Evolutionary conservation across 2,888 invertebrate species (phyloP).

Genomic region (Taphrorychus bicolor): DNA sequence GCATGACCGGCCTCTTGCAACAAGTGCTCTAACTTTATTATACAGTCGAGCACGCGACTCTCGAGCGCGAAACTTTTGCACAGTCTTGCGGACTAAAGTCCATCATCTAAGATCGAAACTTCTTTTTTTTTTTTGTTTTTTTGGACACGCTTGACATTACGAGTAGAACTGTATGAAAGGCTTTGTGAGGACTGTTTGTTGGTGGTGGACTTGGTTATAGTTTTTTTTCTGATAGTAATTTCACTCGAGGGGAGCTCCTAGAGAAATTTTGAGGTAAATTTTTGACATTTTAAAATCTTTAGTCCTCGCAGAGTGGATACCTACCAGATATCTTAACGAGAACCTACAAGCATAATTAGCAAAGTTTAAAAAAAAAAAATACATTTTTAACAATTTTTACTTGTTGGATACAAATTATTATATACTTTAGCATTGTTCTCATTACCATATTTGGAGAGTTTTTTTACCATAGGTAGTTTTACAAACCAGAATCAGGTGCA

Average conservation of each 20-base stretch:
- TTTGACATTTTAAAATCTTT: too few species aligned
- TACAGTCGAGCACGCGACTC: conserved; percentile 3
- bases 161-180: not conserved
- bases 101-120: not conserved
- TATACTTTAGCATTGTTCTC: too few species aligned
- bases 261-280: not conserved
- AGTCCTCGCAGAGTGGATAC: too few species aligned
- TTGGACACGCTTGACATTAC: not conserved
- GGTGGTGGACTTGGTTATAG: not conserved
- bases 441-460: too few species aligned
- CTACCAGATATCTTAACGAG: too few species aligned
- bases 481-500: too few species aligned
- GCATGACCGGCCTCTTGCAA: conserved; percentile 23
- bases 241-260: not conserved
- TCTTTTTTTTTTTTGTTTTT: not conserved
- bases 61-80: not conserved
- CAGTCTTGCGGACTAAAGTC: not conserved
- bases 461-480: too few species aligned
- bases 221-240: not conserved
- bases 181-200: not conserved
- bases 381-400: too few species aligned
- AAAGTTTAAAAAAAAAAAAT: too few species aligned
- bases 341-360: too few species aligned
- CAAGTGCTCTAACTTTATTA: conserved; percentile 12
- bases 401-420: too few species aligned